A percentile compares a stretch with the other conserved stretches of the same genome.
Conservation (phyloP, 2,888 invertebrate species). For the Biston betularia region DNA sequence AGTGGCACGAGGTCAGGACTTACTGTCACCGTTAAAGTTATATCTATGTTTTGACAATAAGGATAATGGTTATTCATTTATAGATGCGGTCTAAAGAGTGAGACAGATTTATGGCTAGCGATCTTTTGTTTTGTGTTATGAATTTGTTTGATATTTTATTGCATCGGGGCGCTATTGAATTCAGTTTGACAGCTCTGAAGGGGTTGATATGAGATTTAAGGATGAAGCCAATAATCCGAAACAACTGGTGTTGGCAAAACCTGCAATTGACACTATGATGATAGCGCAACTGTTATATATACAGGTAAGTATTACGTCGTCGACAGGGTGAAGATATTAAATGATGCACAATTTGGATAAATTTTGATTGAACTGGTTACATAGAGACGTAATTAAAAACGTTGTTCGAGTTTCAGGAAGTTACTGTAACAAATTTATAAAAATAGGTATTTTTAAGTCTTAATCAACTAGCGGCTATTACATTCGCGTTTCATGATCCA, state of each 20-base stretch:
- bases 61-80: slow-evolving; percentile 53
- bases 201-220: slow-evolving; percentile 84
- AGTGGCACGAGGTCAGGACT: slow-evolving; percentile 81
- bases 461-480: no score
- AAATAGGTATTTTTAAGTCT: no score
- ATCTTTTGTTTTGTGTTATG: slow-evolving; percentile 76
- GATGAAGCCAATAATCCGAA: slow-evolving; percentile 82
- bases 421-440: neutral
- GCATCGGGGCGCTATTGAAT: slow-evolving; percentile 73
- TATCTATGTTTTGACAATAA: slow-evolving; percentile 80
- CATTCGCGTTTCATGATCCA: no score
- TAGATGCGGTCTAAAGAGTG: slow-evolving; percentile 72
- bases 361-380: neutral
- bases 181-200: slow-evolving; percentile 83
- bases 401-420: neutral
- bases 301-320: slow-evolving; percentile 36
- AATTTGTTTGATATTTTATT: slow-evolving; percentile 74
- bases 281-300: slow-evolving; percentile 66
- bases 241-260: slow-evolving; percentile 82
- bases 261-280: slow-evolving; percentile 81
- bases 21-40: slow-evolving; percentile 82
- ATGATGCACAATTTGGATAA: neutral
- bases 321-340: neutral
- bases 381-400: neutral
- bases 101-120: slow-evolving; percentile 74